Base-by-base conservation (phyloP, 2,888 invertebrate species). In the Drosophila quasianomalipes region DNA sequence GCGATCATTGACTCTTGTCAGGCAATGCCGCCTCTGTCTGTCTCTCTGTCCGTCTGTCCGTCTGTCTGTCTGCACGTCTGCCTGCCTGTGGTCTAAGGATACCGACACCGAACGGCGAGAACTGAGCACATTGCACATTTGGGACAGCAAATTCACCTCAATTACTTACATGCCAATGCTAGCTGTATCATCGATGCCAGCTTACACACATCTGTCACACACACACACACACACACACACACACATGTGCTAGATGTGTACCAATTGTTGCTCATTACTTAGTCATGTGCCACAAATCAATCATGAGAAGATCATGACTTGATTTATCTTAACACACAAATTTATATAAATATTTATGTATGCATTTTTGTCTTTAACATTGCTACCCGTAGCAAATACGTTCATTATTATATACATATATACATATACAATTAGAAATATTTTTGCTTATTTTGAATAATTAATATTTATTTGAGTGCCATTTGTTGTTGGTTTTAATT, bases 1-100 rank as follows among this genome's bases (percentile, higher is more conserved):
- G 86, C 86, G 86, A 86, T 86, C 86, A 89, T 86, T 86, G 86
- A 89, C 86, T 86, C 70, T 83, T 76, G 82, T 86, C 82, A 86
- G 89, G 84, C 89, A 75, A 89, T 70, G 67, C 47, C 37, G 41
- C 33, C 58, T 33, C 16, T 26, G 47, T 47, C 26, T 16, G 47
- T 26, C 47, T 22, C 0, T 14, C 44, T 22, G 6, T 6, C 14
- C 4, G 22, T 22, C 47, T 22, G 47, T 16, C 47, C 1, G 39
- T n/a, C 39, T 39, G 19, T 4, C 4, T 22, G 44, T n/a, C 41
- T 10, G 41, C 4, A 14, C 14, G 35, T 35, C 41, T 47, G 22
- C 16, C 14, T 16, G 47, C 7, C 47, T 26, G 26, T 26, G 26
- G 47, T 26, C 26, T 47, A 30, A 64, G 60, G 64, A 60, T 59